A percentile compares a stretch with the other conserved stretches of the same genome.
phyloP scores from a whole-genome alignment of 2,797 vertebrate species.

The Coendou prehensilis region DNA sequence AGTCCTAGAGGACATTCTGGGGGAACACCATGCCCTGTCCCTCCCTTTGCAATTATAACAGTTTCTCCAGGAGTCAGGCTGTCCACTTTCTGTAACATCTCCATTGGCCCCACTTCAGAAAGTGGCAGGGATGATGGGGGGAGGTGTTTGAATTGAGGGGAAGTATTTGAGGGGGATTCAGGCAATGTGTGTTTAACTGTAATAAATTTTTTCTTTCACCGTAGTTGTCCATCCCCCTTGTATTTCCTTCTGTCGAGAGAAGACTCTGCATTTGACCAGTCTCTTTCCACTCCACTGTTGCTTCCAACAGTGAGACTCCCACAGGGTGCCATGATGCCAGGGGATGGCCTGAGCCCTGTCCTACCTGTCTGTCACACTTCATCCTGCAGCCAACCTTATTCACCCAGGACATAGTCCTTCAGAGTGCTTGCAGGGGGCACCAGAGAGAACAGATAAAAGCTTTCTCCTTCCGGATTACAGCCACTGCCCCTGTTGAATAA shows the following conservation, averaged over 20 bases:
- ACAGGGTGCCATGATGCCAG: fast-evolving
- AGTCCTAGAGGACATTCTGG: neutral
- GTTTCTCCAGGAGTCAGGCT: neutral
- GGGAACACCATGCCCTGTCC: fast-evolving
- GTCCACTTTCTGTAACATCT: neutral
- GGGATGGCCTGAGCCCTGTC: neutral
- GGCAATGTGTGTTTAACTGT: neutral
- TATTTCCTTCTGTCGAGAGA: neutral
- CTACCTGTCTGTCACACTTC: fast-evolving
- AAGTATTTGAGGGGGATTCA: neutral
- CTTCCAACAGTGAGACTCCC: neutral
- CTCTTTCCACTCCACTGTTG: neutral
- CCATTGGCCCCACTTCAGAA: neutral
- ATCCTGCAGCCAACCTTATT: fast-evolving
- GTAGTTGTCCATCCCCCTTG: neutral
- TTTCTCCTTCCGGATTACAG: neutral
- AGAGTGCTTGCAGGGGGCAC: neutral
- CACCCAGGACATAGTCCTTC: neutral
- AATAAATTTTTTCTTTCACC: neutral
- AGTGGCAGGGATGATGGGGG: neutral
- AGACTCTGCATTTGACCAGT: neutral
- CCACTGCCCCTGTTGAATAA: neutral
- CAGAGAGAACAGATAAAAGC: neutral
- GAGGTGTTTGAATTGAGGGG: neutral
- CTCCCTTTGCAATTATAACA: neutral